These are phyloP conservation scores for Alligator sinensis DNA, from an alignment of 2,113 vertebrate species.

Conservation along the genomic window DNA sequence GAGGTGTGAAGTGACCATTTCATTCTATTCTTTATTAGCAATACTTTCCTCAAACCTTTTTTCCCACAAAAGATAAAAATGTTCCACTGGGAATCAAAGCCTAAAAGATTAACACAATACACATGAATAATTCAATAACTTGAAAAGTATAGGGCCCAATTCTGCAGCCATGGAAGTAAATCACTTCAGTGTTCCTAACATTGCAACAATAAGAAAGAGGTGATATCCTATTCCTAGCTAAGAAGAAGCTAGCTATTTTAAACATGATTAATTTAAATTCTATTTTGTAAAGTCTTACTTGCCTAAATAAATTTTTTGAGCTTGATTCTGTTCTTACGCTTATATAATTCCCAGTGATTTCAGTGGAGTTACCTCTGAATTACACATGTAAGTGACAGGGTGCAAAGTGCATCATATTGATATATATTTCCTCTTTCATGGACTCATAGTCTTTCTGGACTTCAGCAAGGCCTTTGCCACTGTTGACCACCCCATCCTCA, in stretches of 20 bases:
- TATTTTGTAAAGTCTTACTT: constrained; percentile 14
- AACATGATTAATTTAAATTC: constrained; percentile 54
- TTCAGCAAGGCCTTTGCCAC: no score
- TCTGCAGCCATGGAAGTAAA: not conserved
- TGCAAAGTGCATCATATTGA: no score
- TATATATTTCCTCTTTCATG: no score
- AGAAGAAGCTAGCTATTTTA: constrained; percentile 48
- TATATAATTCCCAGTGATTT: not conserved
- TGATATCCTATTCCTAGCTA: constrained; percentile 67
- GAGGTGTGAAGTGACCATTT: constrained; percentile 62
- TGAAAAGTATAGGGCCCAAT: constrained; percentile 14
- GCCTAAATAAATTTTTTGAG: not conserved
- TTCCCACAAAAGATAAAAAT: constrained; percentile 50
- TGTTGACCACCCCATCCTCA: no score
- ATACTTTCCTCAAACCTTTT: constrained; percentile 1
- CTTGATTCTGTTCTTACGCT: not conserved
- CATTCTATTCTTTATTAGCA: constrained; percentile 57
- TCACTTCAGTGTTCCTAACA: constrained; percentile 3
- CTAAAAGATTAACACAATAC: constrained; percentile 48
- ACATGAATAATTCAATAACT: constrained; percentile 57
- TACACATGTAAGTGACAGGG: no score
- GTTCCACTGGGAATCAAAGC: constrained; percentile 20
- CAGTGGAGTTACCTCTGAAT: not conserved
- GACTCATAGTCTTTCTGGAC: no score
- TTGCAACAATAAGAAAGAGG: constrained; percentile 61